Conservation (phyloP, 2,797 vertebrate genomes). For the Gymnoscopelus braueri region DNA sequence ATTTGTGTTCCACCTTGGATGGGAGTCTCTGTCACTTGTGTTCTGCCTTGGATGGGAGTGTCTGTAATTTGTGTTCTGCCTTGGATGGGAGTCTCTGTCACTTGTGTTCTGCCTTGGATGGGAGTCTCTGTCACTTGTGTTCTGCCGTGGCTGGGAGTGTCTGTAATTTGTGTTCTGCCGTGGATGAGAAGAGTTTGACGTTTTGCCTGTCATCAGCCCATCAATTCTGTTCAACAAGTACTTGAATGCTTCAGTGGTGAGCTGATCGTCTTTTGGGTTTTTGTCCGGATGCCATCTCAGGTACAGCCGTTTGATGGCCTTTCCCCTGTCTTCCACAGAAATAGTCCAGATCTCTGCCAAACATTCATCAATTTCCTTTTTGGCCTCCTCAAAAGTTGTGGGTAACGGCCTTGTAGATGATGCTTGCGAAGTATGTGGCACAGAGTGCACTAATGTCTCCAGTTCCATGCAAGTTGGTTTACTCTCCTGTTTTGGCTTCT, state of each 20-base stretch:
- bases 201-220: slow-evolving; percentile 55
- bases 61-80: neutral
- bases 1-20: neutral
- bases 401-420: slow-evolving; percentile 47
- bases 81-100: neutral
- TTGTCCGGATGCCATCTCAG: slow-evolving; percentile 86
- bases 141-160: neutral
- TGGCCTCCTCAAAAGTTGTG: slow-evolving; percentile 73
- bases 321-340: slow-evolving; percentile 66
- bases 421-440: slow-evolving; percentile 25
- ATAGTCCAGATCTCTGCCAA: slow-evolving; percentile 79
- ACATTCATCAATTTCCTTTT: slow-evolving; percentile 80
- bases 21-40: too few relatives aligned
- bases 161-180: neutral
- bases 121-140: slow-evolving; percentile 1
- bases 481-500: slow-evolving; percentile 26
- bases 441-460: slow-evolving; percentile 19
- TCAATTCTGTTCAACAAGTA: slow-evolving; percentile 75
- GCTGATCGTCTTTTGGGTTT: slow-evolving; percentile 65
- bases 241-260: slow-evolving; percentile 77
- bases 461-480: slow-evolving; percentile 50
- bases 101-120: neutral
- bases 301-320: slow-evolving; percentile 81
- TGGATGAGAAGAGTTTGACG: slow-evolving; percentile 2
- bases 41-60: too few relatives aligned